A percentile compares a stretch with the other conserved stretches of the same genome.
These are phyloP conservation scores for Drosophila ustulata DNA, from an alignment of 2,888 invertebrate genomes.

Conservation along the genomic window DNA sequence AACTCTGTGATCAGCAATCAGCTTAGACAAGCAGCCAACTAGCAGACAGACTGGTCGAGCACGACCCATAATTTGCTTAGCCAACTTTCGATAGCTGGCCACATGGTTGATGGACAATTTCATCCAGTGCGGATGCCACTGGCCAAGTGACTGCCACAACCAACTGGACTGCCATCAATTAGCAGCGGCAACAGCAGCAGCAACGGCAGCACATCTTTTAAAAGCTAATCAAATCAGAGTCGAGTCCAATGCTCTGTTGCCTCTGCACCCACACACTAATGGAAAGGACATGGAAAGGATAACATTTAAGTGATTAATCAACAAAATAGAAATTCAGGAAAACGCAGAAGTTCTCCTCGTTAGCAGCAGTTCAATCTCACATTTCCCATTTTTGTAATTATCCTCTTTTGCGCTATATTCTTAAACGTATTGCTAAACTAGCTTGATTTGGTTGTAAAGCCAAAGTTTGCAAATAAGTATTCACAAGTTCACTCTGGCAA, in stretches of 20 bases:
- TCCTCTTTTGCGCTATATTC: neutral
- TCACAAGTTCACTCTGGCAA: neutral
- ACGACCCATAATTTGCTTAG: constrained; percentile 39
- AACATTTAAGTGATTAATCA: constrained; percentile 12
- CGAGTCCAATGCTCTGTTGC: constrained; percentile 9
- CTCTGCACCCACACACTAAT: neutral
- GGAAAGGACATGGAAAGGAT: constrained; percentile 1
- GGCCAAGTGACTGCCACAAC: constrained; percentile 13
- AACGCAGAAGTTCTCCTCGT: neutral
- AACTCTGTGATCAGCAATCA: constrained; percentile 18
- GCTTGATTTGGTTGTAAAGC: neutral
- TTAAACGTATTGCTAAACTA: neutral
- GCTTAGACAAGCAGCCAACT: constrained; percentile 13
- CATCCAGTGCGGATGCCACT: constrained; percentile 20
- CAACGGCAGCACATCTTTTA: constrained; percentile 27
- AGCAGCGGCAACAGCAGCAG: constrained; percentile 11
- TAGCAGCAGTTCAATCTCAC: neutral
- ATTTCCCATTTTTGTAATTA: neutral
- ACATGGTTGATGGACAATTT: constrained; percentile 17
- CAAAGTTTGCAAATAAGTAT: constrained; percentile 1
- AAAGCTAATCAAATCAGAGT: constrained; percentile 43
- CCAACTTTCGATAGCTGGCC: constrained; percentile 47
- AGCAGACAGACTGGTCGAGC: constrained; percentile 1
- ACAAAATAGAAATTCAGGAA: neutral
- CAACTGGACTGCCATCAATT: constrained; percentile 35